Conservation (phyloP, 2,797 vertebrate species). For the Aphelocoma californica region DNA sequence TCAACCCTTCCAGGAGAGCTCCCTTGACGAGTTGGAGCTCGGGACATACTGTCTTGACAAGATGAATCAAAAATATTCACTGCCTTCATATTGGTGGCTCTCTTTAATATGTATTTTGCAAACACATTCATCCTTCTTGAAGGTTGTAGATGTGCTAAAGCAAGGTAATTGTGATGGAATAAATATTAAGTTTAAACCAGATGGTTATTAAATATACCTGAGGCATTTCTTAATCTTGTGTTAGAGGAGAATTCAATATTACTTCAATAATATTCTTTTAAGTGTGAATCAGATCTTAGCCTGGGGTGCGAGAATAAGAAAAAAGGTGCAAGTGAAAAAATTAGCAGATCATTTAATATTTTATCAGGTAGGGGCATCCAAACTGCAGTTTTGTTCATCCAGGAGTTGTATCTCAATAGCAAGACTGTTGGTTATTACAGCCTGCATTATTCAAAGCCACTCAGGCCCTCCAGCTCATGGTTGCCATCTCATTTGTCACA, state of each 20-base stretch:
- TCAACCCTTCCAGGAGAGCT: neutral
- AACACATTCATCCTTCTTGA: neutral
- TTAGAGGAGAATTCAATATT: slow-evolving; percentile 20
- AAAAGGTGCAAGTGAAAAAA: neutral
- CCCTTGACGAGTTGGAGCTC: neutral
- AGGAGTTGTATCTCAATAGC: neutral
- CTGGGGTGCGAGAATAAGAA: neutral
- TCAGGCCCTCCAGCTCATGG: neutral
- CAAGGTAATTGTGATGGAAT: neutral
- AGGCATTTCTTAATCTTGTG: neutral
- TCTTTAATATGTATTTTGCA: neutral
- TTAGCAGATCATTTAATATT: neutral
- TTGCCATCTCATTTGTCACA: neutral
- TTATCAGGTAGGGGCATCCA: neutral
- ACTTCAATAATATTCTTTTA: neutral
- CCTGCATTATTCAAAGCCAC: neutral
- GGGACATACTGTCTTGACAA: neutral
- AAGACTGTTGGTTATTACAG: neutral
- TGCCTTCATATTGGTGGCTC: neutral
- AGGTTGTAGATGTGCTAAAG: neutral
- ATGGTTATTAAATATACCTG: neutral
- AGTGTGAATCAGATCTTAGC: neutral
- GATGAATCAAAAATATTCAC: neutral
- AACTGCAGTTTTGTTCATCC: neutral
- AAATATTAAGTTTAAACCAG: slow-evolving; percentile 9